phyloP scores from a whole-genome alignment of 2,797 vertebrate genomes.

The Hozukius guyotensis region DNA sequence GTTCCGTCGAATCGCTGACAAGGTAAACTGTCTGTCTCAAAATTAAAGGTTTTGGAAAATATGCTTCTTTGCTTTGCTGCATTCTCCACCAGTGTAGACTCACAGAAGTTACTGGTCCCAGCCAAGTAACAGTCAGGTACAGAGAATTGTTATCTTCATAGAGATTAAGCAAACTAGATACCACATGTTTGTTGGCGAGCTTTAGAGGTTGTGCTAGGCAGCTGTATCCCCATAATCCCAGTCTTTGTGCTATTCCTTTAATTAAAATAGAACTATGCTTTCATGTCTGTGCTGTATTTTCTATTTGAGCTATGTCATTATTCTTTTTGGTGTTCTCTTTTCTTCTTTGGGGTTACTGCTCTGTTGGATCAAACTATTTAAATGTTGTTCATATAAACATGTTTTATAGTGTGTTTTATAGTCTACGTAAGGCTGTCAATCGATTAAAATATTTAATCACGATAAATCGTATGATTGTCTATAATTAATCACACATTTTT shows the following conservation, averaged over 20 bases:
- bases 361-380: neutral
- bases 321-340: neutral
- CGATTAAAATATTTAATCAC: too few relatives aligned
- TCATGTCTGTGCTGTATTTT: neutral
- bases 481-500: too few relatives aligned
- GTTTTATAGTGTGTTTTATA: too few relatives aligned
- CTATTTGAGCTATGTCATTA: neutral
- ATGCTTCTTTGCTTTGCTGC: neutral
- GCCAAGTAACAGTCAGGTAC: neutral
- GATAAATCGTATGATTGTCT: too few relatives aligned
- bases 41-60: neutral
- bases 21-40: constrained; percentile 48
- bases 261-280: neutral
- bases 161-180: neutral
- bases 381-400: neutral
- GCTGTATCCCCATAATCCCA: neutral
- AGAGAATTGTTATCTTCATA: neutral
- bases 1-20: constrained; percentile 59
- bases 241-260: neutral
- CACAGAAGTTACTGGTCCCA: neutral
- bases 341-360: neutral
- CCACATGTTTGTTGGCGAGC: neutral
- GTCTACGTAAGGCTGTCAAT: too few relatives aligned
- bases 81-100: neutral
- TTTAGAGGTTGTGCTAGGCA: accelerated